phyloP scores from a whole-genome alignment of 1,140 invertebrate genomes.

The Muscidifurax raptorellus region DNA sequence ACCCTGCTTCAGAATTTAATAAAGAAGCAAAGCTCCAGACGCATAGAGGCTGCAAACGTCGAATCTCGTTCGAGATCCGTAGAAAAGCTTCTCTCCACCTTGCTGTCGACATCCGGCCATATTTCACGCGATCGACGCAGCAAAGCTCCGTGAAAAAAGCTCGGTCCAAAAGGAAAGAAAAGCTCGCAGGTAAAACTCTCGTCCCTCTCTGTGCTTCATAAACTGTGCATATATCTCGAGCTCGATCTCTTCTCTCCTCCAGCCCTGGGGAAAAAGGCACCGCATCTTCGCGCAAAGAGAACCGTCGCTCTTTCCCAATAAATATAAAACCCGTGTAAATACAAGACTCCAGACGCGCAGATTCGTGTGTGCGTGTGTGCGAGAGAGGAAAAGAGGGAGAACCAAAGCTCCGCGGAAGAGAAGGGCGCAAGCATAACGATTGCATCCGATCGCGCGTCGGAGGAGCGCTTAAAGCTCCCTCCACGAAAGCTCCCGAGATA shows the following conservation, averaged over 20 bases:
- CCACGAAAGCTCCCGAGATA: conserved; percentile 32
- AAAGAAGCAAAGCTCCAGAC: not conserved
- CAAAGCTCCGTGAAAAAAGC: conserved; percentile 11
- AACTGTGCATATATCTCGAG: not conserved
- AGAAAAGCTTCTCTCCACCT: conserved; percentile 21
- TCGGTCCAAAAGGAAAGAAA: conserved; percentile 35
- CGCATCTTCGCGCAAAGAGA: not conserved
- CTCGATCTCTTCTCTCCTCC: not conserved
- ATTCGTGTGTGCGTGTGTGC: conserved; percentile 1
- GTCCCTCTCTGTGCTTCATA: too few species aligned
- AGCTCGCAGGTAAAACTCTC: not conserved
- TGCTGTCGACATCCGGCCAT: conserved; percentile 26
- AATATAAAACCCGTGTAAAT: conserved; percentile 2
- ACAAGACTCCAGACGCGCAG: not conserved
- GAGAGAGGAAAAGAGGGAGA: conserved; percentile 24
- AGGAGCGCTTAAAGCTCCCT: conserved; percentile 25
- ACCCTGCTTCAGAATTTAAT: not conserved
- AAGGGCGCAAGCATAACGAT: conserved; percentile 63
- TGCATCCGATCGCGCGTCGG: conserved; percentile 67
- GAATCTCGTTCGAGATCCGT: conserved; percentile 12
- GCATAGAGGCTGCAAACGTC: not conserved
- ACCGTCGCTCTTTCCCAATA: not conserved
- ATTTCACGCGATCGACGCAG: conserved; percentile 48
- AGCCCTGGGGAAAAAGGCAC: not conserved
- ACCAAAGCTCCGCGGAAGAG: conserved; percentile 28